Base-by-base conservation (phyloP, 1,140 invertebrate species). In the Trigoniulus corallinus region DNA sequence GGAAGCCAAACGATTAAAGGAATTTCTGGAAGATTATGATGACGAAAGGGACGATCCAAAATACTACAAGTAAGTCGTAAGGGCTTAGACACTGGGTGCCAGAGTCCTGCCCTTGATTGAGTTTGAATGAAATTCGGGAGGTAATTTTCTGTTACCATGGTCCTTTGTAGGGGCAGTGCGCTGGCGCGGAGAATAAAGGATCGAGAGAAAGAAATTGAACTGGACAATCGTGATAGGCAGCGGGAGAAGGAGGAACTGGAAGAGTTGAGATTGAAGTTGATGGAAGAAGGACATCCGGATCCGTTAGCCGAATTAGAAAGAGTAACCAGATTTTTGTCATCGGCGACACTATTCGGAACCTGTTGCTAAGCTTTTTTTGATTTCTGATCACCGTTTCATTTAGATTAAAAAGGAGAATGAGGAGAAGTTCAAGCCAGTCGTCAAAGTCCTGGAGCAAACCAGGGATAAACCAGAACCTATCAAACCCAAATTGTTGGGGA, bases 1-100 rank as follows among this genome's bases (percentile, higher is more conserved):
- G 53, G 92, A 98, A 70, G 92, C 89, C 0, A 88, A 89, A 68
- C 75, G 87, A 39, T 72, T 98, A 13, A 93, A 94, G 67, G 89
- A 98, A 71, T 98, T 98, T 65, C 74, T 98, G 10, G 93, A 98
- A 69, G 94, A 98, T 67, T 98, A 98, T 64, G 92, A 97, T 66
- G 94, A 98, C 67, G 89, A 97, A 68, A 73, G 88, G 45, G 91
- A 97, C 67, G 95, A 98, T 66, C 74, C 82, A 24, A 96, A 96
- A 66, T 98, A 88, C 72, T 98, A 96, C 70, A 93, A 88, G 80
- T 82, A 66, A 70, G 68, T 64, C 24, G 20, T n/a, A n/a, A n/a
- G n/a, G n/a, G n/a, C n/a, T n/a, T n/a, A n/a, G n/a, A n/a, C n/a
- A n/a, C n/a, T n/a, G n/a, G n/a, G 24, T 39, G 51, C 15, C 18